Evolutionary conservation across 2,797 vertebrate genomes (phyloP), one percentile per base, ranked within the genome.

Genomic region (Trachops cirrhosus): DNA sequence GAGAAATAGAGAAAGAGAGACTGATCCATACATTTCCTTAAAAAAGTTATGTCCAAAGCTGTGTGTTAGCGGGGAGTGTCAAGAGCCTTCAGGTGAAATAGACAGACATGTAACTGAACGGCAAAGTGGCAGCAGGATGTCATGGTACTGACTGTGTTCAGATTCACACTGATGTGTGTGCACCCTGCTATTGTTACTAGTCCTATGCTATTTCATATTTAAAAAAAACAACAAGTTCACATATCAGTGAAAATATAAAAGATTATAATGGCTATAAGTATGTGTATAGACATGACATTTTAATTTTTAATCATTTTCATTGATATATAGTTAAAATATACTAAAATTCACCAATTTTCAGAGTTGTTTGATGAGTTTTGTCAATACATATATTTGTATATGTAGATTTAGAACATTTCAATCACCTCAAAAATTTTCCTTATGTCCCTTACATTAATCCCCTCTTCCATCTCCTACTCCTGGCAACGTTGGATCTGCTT

Each of bases 301-400:
- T 91, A 62, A 82, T 62, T 89, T 82, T 70, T 90, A 87, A 77
- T 82, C 24, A 48, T 62, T 64, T 87, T 91, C 62, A 71, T 39
- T 64, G 16, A 71, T 77, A 70, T 6, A n/a, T 37, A 82, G 50
- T 68, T 79, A 41, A 91, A 82, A 82, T 46, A 71, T 24, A 48
- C 82, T 64, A 79, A 87, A 57, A 68, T 57, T 86, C 41, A 77
- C 59, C 34, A 44, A 68, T 91, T 86, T 80, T 77, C 48, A 68
- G 75, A 62, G 75, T 50, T 67, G 21, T 32, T 80, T 86, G 57
- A 26, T 82, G 74, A 93, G 16, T 85, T 85, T 78, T 85, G 29
- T 74, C 78, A 46, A 46, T 64, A 39, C 16, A 39, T 90, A n/a
- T 37, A 70, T 62, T 10, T 77, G 73, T 79, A 3, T 80, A 57